Evolutionary conservation across 2,113 vertebrate species (phyloP).

Genomic region (Rhinolophus sinicus): DNA sequence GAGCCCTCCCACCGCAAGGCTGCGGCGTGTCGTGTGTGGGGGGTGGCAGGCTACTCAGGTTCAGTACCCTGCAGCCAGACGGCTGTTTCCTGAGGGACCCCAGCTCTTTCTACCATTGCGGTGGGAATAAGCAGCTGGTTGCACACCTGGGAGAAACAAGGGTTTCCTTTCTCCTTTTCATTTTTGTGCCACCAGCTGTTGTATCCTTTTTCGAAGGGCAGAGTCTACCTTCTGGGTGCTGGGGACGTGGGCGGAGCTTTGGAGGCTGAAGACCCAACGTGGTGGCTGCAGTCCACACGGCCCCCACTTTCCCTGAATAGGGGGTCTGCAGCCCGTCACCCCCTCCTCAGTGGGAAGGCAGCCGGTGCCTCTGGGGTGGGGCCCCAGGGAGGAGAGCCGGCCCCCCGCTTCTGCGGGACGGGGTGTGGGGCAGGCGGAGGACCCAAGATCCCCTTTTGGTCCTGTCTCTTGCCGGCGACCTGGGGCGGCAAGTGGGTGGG

Average conservation of each 20-base stretch:
- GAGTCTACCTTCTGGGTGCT: fast-evolving
- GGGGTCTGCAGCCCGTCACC: fast-evolving
- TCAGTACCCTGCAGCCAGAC: no score
- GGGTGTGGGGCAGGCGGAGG: neutral
- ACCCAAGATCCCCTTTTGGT: neutral
- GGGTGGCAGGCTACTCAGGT: no score
- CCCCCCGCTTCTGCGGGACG: neutral
- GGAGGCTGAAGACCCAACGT: neutral
- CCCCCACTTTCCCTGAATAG: no score
- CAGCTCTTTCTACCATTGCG: no score
- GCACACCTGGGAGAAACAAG: no score
- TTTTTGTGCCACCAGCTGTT: neutral
- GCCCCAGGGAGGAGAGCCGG: neutral
- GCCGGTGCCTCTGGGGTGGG: neutral
- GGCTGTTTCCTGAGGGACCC: no score
- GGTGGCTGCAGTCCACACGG: neutral
- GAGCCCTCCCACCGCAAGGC: no score
- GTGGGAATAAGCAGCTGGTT: neutral
- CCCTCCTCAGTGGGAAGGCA: no score
- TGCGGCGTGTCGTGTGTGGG: no score
- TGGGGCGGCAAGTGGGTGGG: neutral
- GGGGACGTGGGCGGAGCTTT: neutral
- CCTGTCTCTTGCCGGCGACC: neutral
- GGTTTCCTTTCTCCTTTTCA: no score
- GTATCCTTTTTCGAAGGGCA: neutral